These are phyloP conservation scores for Manis javanica DNA, from an alignment of 2,797 vertebrate species.

Conservation along the genomic window DNA sequence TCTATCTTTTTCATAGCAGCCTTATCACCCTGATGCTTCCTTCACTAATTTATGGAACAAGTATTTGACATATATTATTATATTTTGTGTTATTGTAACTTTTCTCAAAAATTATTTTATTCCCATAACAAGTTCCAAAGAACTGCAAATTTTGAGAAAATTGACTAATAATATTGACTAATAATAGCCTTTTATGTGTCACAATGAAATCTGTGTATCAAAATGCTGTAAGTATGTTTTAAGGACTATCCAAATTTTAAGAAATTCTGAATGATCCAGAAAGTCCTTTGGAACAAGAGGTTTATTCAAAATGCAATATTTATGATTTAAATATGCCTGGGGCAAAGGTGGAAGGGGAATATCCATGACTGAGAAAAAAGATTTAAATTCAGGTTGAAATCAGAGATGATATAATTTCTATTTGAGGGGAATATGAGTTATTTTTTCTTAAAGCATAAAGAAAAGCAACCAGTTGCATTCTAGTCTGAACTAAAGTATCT, in stretches of 20 bases:
- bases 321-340: background rate
- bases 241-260: background rate
- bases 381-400: background rate
- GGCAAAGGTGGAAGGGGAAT: background rate
- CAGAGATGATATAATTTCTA: background rate
- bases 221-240: background rate
- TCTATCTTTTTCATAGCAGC: background rate
- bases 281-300: background rate
- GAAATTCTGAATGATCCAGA: background rate
- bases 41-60: conserved; percentile 1
- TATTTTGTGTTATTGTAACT: background rate
- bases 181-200: background rate
- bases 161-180: background rate
- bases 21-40: background rate
- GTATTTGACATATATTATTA: background rate
- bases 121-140: background rate
- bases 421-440: too few relatives aligned
- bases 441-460: background rate
- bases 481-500: background rate
- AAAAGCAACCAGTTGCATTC: background rate
- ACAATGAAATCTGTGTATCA: background rate
- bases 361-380: background rate
- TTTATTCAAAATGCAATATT: background rate
- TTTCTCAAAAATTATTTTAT: background rate
- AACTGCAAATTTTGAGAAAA: background rate